A percentile compares a stretch with the other conserved stretches of the same genome.
Conservation (phyloP, 2,113 vertebrate species). For the Oxyruncus cristatus region DNA sequence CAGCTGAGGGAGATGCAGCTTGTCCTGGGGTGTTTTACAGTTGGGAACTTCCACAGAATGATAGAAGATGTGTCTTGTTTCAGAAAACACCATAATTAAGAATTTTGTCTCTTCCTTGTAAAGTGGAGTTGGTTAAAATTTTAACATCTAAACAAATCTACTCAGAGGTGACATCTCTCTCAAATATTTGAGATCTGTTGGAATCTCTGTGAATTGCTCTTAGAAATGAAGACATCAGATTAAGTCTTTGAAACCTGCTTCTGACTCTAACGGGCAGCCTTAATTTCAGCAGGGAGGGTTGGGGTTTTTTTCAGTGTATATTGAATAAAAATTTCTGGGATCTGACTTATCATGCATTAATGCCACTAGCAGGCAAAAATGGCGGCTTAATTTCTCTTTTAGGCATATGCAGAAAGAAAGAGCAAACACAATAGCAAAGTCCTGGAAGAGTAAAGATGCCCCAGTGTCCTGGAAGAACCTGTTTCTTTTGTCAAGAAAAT, state of each 20-base stretch:
- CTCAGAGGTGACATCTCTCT: not conserved
- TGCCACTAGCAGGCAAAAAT: not conserved
- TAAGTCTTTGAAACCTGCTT: not conserved
- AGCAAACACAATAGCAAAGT: not conserved
- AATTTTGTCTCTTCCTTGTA: not conserved
- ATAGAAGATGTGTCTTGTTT: not conserved
- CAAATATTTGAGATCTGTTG: not conserved
- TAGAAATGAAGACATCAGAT: not conserved
- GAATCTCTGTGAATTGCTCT: not conserved
- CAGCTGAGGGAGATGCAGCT: not conserved
- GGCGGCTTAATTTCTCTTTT: not conserved
- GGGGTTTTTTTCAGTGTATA: not conserved
- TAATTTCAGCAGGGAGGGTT: not conserved
- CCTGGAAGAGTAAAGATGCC: not conserved
- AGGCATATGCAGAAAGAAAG: not conserved
- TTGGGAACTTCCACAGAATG: not conserved
- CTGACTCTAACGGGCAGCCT: not conserved
- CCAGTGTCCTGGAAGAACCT: not conserved
- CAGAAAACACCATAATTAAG: not conserved
- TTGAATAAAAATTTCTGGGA: not conserved
- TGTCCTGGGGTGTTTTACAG: not conserved
- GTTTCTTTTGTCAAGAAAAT: not conserved
- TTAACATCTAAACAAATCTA: not conserved
- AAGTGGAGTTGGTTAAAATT: not conserved
- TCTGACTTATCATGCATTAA: not conserved